A percentile compares a stretch with the other conserved stretches of the same genome.
Evolutionary conservation across 1,140 invertebrate genomes (phyloP).

Genomic region (Riptortus pedestris): DNA sequence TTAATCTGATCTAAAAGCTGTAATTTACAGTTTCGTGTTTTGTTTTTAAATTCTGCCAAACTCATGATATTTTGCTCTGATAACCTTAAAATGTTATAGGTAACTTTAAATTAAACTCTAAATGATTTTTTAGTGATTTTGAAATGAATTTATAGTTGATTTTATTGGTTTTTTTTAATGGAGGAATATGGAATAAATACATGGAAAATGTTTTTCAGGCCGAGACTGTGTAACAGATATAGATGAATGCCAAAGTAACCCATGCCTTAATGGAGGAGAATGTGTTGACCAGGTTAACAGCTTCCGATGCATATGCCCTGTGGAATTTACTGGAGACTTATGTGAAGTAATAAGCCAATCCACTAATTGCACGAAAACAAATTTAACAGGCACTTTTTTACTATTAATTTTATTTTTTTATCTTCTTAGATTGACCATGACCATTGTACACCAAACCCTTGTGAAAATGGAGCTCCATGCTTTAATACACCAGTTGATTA

Average conservation of each 20-base stretch:
- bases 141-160: no score
- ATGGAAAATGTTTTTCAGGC: no score
- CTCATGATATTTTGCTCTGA: no score
- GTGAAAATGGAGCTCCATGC: constrained; percentile 65
- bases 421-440: constrained; percentile 60
- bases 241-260: constrained; percentile 60
- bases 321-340: constrained; percentile 64
- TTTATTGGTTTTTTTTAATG: no score
- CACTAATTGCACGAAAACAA: no score
- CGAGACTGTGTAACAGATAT: constrained; percentile 57
- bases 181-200: no score
- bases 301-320: constrained; percentile 72
- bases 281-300: constrained; percentile 71
- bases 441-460: constrained; percentile 71
- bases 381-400: not conserved
- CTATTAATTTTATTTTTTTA: not conserved
- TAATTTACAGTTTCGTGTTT: no score
- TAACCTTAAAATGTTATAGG: no score
- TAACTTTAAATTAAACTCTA: no score
- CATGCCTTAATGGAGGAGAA: constrained; percentile 73
- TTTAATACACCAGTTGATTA: constrained; percentile 77
- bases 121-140: no score
- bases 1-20: no score
- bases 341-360: constrained; percentile 57
- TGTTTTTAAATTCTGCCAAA: no score